Evolutionary conservation across 2,113 vertebrate genomes (phyloP).

Genomic region (Chelonoidis abingdonii): DNA sequence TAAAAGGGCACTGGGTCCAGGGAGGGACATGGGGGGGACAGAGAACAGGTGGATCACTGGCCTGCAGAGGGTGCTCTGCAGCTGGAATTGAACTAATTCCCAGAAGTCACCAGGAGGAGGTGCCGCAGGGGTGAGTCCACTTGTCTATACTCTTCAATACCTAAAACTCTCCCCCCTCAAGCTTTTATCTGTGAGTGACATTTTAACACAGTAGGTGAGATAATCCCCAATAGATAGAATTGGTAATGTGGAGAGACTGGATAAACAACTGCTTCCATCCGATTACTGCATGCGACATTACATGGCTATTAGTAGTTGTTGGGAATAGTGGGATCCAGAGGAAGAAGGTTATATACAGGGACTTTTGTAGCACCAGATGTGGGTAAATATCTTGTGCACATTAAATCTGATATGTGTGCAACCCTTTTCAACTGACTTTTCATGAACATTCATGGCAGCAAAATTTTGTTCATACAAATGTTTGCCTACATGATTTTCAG

Average conservation of each 20-base stretch:
- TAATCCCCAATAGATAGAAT: not conserved
- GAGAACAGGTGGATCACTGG: too few relatives aligned
- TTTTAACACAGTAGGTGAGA: accelerated
- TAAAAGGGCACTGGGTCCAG: too few relatives aligned
- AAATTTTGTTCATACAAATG: not conserved
- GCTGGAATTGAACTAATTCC: too few relatives aligned
- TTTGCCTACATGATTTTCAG: not conserved
- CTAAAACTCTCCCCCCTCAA: not conserved
- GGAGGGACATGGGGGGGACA: too few relatives aligned
- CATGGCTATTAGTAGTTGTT: not conserved
- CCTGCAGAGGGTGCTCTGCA: too few relatives aligned
- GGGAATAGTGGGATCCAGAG: accelerated
- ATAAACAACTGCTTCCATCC: not conserved
- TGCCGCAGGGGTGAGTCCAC: too few relatives aligned
- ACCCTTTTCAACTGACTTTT: not conserved
- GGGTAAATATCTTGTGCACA: not conserved
- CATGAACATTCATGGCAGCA: not conserved
- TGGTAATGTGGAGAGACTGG: not conserved
- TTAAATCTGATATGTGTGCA: not conserved
- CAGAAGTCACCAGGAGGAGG: too few relatives aligned
- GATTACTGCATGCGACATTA: not conserved
- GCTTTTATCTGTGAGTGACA: not conserved
- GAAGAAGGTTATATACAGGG: not conserved
- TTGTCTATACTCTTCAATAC: too few relatives aligned
- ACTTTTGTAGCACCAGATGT: not conserved